Conservation (phyloP, 2,113 vertebrate species). For the Gymnobelideus leadbeateri region DNA sequence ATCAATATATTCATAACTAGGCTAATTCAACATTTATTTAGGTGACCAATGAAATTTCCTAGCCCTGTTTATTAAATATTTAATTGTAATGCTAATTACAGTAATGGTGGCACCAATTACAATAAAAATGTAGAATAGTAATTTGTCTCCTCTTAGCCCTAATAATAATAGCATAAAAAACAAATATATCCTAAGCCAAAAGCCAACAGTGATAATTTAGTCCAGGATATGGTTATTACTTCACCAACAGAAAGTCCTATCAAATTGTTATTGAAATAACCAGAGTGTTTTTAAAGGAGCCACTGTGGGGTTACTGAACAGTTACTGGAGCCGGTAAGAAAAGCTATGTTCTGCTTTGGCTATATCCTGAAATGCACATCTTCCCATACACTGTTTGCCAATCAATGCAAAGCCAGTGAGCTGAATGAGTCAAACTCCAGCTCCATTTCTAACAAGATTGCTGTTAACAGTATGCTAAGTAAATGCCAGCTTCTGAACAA, state of each 20-base stretch:
- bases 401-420: background rate
- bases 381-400: background rate
- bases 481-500: background rate
- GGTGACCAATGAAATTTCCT: conserved; percentile 3
- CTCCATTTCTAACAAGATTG: background rate
- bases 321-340: background rate
- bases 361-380: background rate
- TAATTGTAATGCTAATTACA: conserved; percentile 9
- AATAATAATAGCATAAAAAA: conserved; percentile 7
- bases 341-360: background rate
- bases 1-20: background rate
- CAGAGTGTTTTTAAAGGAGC: conserved; percentile 4
- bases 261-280: conserved; percentile 22
- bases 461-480: background rate
- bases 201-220: background rate
- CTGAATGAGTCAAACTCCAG: background rate
- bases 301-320: background rate
- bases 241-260: background rate
- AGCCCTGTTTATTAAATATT: conserved; percentile 17
- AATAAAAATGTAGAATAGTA: conserved; percentile 13
- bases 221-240: background rate
- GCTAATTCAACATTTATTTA: background rate
- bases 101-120: background rate
- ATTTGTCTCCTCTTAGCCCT: conserved; percentile 8
- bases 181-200: conserved; percentile 3